Percentiles rank a stretch among this genome's conserved stretches.
Conservation (phyloP, 2,113 vertebrate species). For the Pardalotus punctatus region DNA sequence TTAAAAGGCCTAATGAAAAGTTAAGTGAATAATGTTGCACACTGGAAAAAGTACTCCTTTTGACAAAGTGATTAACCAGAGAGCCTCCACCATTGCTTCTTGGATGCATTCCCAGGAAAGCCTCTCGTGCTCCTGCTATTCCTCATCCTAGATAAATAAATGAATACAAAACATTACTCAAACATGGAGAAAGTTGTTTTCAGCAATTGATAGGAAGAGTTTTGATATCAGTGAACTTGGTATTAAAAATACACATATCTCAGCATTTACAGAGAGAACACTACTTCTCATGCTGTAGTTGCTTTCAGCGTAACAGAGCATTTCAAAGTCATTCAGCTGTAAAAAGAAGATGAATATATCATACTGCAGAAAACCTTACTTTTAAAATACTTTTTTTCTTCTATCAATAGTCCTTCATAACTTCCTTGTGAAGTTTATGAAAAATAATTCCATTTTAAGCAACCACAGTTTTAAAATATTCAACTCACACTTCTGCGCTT, state of each 20-base stretch:
- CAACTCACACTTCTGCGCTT: background rate
- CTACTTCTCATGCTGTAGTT: background rate
- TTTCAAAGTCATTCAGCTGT: background rate
- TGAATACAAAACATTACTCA: background rate
- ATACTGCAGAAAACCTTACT: background rate
- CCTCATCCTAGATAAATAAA: background rate
- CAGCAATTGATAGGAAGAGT: background rate
- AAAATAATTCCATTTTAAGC: background rate
- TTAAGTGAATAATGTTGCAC: conserved; percentile 2
- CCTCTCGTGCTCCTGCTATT: background rate
- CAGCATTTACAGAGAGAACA: background rate
- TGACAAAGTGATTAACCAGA: conserved; percentile 10
- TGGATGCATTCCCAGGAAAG: background rate
- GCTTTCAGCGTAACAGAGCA: background rate
- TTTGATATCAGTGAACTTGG: background rate
- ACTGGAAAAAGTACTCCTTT: conserved; percentile 5
- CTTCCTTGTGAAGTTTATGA: background rate
- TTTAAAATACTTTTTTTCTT: background rate
- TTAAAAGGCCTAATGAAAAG: conserved; percentile 29
- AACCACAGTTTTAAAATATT: background rate
- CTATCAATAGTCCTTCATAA: background rate
- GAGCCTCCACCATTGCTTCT: background rate
- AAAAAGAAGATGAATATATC: background rate
- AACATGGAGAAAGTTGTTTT: conserved; percentile 25
- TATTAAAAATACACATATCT: background rate